Evolutionary conservation across 1,140 invertebrate species (phyloP).

Genomic region (Zaprionus nigranus): DNA sequence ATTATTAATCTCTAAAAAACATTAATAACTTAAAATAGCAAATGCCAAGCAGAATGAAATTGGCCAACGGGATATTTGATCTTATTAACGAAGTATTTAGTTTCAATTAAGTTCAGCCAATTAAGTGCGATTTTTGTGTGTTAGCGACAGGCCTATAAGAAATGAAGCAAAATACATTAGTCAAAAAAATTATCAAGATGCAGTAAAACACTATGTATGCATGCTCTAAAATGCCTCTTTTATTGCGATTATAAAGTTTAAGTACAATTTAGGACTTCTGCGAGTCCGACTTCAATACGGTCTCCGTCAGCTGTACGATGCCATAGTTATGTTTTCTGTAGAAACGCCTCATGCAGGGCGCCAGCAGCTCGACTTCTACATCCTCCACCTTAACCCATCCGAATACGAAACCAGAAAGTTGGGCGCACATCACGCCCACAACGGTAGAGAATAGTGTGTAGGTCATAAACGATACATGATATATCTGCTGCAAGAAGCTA

Average conservation of each 20-base stretch:
- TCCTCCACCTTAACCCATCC: constrained; percentile 54
- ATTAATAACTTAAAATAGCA: background rate
- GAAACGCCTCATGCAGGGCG: constrained; percentile 61
- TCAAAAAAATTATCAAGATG: background rate
- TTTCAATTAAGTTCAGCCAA: background rate
- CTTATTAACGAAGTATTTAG: constrained; percentile 12
- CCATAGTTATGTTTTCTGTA: constrained; percentile 43
- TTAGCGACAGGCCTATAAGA: constrained; percentile 7
- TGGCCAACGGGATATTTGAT: too few relatives aligned
- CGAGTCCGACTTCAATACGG: constrained; percentile 15
- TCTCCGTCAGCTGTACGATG: constrained; percentile 60
- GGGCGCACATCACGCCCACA: constrained; percentile 41
- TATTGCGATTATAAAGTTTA: constrained; percentile 28
- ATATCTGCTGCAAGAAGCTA: constrained; percentile 61
- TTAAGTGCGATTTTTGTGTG: background rate
- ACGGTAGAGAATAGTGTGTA: constrained; percentile 48
- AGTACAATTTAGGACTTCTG: constrained; percentile 51
- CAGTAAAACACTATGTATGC: constrained; percentile 37
- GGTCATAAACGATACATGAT: constrained; percentile 70
- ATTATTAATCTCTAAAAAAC: background rate
- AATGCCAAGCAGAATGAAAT: background rate
- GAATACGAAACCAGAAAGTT: constrained; percentile 55
- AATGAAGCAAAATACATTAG: background rate
- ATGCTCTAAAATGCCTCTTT: constrained; percentile 28
- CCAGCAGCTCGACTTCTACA: constrained; percentile 61